Percentiles rank a stretch among this genome's conserved stretches.
These are phyloP conservation scores for Antechinus stuartii DNA, from an alignment of 2,113 vertebrate species.

Conservation along the genomic window DNA sequence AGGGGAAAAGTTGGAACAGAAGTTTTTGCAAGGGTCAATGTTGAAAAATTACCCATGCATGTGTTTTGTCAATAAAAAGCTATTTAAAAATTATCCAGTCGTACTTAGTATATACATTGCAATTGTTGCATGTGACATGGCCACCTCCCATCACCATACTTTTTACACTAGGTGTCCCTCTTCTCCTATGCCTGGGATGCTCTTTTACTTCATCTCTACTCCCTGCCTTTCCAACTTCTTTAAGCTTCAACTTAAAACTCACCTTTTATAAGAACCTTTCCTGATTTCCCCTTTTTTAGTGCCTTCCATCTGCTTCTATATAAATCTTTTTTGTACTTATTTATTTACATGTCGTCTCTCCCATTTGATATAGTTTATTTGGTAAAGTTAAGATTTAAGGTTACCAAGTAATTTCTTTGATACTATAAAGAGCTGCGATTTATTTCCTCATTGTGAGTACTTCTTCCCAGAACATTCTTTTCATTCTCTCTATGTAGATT, in stretches of 20 bases:
- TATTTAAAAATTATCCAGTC: rapidly evolving
- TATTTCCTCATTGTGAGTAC: too few species aligned
- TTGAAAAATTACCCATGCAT: too few species aligned
- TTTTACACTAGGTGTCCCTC: neutral
- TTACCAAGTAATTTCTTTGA: too few species aligned
- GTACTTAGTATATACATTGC: neutral
- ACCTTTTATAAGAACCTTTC: neutral
- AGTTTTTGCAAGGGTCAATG: too few species aligned
- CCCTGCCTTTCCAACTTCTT: neutral
- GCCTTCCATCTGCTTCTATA: neutral
- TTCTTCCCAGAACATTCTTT: too few species aligned
- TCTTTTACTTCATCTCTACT: neutral
- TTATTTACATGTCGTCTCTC: neutral
- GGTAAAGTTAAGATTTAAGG: too few species aligned
- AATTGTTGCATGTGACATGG: rapidly evolving
- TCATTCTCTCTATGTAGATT: too few species aligned
- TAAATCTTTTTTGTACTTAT: neutral
- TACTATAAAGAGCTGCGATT: too few species aligned
- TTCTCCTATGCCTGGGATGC: neutral
- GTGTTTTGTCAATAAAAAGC: too few species aligned
- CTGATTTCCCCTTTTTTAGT: neutral
- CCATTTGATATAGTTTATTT: neutral
- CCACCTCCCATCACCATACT: neutral
- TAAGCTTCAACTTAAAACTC: neutral
- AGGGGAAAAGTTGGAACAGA: too few species aligned